Conservation (phyloP, 92 coral and sea anemone species). For the Palythoa grandiflora region DNA sequence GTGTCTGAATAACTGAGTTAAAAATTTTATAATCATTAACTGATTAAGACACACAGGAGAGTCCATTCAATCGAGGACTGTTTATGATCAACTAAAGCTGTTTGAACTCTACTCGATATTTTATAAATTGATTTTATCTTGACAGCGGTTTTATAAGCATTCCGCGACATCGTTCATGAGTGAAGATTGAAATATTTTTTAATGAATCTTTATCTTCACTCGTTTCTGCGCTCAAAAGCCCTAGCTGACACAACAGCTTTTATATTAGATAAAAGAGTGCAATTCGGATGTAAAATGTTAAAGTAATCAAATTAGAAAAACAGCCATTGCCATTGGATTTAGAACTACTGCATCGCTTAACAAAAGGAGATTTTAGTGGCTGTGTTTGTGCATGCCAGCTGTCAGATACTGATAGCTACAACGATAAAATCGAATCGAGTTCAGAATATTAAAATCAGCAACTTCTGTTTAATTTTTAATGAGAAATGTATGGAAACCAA, state of each 20-base stretch:
- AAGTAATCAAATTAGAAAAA: background rate
- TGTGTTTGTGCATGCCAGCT: background rate
- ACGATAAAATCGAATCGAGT: background rate
- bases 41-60: background rate
- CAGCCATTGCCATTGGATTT: background rate
- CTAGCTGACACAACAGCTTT: background rate
- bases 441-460: slow-evolving; percentile 12
- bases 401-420: slow-evolving; percentile 15
- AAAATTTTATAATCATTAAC: background rate
- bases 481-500: slow-evolving; percentile 14
- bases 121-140: too few species aligned
- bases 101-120: background rate
- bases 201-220: slow-evolving; percentile 9
- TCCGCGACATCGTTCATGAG: background rate
- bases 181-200: background rate
- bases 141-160: too few species aligned
- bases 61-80: background rate
- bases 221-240: background rate
- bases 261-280: background rate
- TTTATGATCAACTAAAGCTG: background rate
- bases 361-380: background rate
- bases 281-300: background rate
- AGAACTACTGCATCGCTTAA: background rate
- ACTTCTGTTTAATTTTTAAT: slow-evolving; percentile 35
- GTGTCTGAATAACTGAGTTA: slow-evolving; percentile 18